Base-by-base conservation (phyloP, 2,113 vertebrate species). In the Coptodon rendalli region DNA sequence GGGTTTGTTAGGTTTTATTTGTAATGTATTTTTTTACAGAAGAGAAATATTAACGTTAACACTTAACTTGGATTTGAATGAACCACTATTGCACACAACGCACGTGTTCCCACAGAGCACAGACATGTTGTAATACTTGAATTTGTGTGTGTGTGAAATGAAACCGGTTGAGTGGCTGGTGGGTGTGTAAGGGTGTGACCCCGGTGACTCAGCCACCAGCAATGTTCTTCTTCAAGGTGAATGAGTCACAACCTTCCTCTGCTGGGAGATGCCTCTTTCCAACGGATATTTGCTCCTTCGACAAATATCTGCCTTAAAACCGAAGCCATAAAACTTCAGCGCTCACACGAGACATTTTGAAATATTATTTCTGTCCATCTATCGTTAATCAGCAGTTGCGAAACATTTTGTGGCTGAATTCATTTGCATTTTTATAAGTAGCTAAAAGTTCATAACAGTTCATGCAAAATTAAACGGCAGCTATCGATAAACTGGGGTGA, bases 151-250 rank as follows among this genome's bases (percentile, higher is more conserved):
- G 53, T 12, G 53, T 61, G 19, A 80, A 31, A 56, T 73, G 24
- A 83, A 96, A 96, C 96, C 88, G 88, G 96, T 96, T 92, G 76
- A 93, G 94, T 94, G 94, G 88, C 92, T 94, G 90, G 80, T 81
- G 87, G 88, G 93, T 94, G 96, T 91, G 27, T 87, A 68, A 76
- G 96, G 96, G 96, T 95, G 96, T 96, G 93, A 93, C 93, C 84
- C 73, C 3, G 2, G 73, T 97, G 96, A 97, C 94, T 97, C 95
- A 97, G 89, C 80, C 80, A 89, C 52, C 45, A 94, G 91, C 90
- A 93, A 97, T 97, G 96, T 95, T 94, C 93, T 87, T 91, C 93
- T 94, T 93, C 92, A 96, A 96, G 95, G 96, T 96, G 94, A 95
- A 95, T 97, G 96, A 97, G 89, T 95, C 94, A 94, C 83, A 91